Base-by-base conservation (phyloP, 2,797 vertebrate genomes). In the Pogoniulus pusillus region DNA sequence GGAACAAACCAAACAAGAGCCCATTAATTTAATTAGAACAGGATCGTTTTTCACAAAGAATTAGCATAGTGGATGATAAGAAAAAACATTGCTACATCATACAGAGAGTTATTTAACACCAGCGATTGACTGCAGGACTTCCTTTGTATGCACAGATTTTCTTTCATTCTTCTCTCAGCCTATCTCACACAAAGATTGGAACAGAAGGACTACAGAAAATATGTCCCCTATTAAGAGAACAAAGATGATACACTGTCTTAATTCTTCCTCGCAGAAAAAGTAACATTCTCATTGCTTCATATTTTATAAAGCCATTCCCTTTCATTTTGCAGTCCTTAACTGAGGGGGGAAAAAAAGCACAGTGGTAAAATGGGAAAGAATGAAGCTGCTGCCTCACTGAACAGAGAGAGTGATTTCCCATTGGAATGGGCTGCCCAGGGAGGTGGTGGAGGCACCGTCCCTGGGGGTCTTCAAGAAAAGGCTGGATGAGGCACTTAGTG, bases 151-250 rank as follows among this genome's bases (percentile, higher is more conserved):
- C 57, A 88, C 79, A 75, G 83, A 73, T 70, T 86, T 62, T 89
- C 51, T 29, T 87, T 39, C 16, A 45, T 80, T 87, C 79, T 95
- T 92, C 89, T 89, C 65, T 92, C 22, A 19, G 76, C 79, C 73
- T 90, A 72, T 79, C 65, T 90, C 92, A n/a, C 39, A 71, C 20
- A 64, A 68, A 88, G 34, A 93, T 1, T 80, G 47, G 82, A 91
- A 59, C 45, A 55, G 45, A 90, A 32, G 30, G 93, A 60, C 66
- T 82, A 60, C 35, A 78, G 43, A 84, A 93, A 92, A 94, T 43
- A 84, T 5, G 74, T 22, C 20, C 89, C 65, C 63, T 79, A 53
- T 84, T 90, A 95, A 80, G 58, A 90, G 93, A 90, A 88, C 63
- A 86, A 73, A 76, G 80, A 85, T 57, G 8, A 88, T 57, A 75